These are phyloP conservation scores for Danio jaintianensis DNA, from an alignment of 2,797 vertebrate genomes.

Conservation along the genomic window DNA sequence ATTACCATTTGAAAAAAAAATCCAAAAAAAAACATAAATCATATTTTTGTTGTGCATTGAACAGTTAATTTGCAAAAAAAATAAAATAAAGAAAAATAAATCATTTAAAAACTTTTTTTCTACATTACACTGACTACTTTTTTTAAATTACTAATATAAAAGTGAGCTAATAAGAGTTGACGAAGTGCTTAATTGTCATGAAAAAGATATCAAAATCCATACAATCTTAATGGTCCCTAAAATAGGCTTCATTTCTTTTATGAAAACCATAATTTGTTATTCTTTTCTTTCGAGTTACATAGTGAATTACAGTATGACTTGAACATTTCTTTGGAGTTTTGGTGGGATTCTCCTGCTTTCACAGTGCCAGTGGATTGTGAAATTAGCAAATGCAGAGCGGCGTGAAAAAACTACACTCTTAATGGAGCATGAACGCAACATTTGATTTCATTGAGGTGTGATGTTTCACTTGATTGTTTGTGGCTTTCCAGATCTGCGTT, in stretches of 20 bases:
- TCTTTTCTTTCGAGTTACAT: background rate
- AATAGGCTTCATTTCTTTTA: background rate
- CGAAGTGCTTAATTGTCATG: slow-evolving; percentile 8
- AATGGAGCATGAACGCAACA: slow-evolving; percentile 1
- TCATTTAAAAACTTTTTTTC: background rate
- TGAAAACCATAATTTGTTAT: background rate
- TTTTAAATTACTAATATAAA: background rate
- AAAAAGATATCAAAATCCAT: background rate
- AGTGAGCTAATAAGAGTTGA: background rate
- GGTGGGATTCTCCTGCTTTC: slow-evolving; percentile 24
- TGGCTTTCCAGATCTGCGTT: background rate
- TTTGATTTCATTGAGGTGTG: slow-evolving; percentile 37
- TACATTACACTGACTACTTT: background rate
- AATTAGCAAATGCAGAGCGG: slow-evolving; percentile 43
- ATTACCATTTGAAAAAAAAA: no score
- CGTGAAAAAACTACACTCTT: slow-evolving; percentile 24
- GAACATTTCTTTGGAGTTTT: background rate
- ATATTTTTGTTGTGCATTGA: no score
- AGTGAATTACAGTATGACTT: background rate
- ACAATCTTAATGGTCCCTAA: slow-evolving; percentile 10
- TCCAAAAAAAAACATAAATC: no score
- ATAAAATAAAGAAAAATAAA: no score
- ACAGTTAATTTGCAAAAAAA: no score
- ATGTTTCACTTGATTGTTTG: slow-evolving; percentile 17
- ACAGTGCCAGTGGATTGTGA: slow-evolving; percentile 46